Evolutionary conservation across 2,113 vertebrate species (phyloP).

Genomic region (Camelus dromedarius): DNA sequence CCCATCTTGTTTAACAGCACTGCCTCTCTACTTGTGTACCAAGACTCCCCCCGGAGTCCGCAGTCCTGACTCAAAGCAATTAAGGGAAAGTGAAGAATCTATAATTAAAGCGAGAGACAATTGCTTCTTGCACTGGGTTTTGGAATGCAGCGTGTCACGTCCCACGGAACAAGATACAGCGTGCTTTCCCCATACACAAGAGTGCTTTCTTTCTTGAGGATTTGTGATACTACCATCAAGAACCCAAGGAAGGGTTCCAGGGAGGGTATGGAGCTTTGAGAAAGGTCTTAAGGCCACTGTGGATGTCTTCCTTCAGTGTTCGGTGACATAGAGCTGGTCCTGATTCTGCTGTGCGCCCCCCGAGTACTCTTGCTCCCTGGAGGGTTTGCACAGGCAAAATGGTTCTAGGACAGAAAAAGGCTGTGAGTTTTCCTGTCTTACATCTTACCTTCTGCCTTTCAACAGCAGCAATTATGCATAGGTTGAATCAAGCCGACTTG

Average conservation of each 20-base stretch:
- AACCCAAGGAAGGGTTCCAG: not conserved
- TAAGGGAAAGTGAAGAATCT: slow-evolving; percentile 74
- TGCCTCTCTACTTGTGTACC: not conserved
- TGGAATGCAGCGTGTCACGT: slow-evolving; percentile 73
- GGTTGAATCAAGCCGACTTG: not conserved
- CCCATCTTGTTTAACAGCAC: slow-evolving; percentile 47
- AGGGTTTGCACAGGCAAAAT: not conserved
- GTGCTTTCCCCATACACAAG: not conserved
- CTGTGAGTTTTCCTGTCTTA: not conserved
- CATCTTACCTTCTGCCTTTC: not conserved
- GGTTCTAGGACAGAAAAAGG: not conserved
- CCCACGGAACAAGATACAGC: slow-evolving; percentile 70
- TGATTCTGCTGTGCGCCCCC: not conserved
- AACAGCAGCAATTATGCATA: not conserved
- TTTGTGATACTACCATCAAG: not conserved
- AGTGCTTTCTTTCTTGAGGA: slow-evolving; percentile 61
- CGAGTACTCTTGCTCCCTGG: not conserved
- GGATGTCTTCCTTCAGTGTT: not conserved
- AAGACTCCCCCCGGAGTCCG: slow-evolving; percentile 5
- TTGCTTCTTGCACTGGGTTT: slow-evolving; percentile 68
- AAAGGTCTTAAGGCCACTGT: not conserved
- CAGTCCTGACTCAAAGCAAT: slow-evolving; percentile 58
- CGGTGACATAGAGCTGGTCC: not conserved
- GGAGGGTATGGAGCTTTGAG: not conserved
- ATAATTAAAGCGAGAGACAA: slow-evolving; percentile 70